These are phyloP conservation scores for Scolopax mira DNA, from an alignment of 2,113 vertebrate species.

Conservation along the genomic window DNA sequence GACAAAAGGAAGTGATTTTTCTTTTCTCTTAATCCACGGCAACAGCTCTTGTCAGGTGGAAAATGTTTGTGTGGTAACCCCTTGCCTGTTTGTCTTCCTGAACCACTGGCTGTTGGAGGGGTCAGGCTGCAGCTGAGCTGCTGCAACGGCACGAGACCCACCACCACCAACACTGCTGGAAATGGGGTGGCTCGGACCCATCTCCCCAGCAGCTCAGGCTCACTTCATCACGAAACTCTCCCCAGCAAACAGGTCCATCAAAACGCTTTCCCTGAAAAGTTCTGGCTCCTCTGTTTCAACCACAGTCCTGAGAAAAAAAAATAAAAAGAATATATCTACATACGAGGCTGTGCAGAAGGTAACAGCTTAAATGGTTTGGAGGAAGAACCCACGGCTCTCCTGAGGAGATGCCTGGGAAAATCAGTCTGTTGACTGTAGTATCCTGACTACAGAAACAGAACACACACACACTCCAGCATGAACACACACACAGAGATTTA, in stretches of 20 bases:
- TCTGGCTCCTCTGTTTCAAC: background rate
- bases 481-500: rapidly evolving
- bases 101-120: rapidly evolving
- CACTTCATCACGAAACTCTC: rapidly evolving
- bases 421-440: rapidly evolving
- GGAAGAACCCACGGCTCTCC: rapidly evolving
- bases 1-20: conserved; percentile 23
- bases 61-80: background rate
- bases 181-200: rapidly evolving
- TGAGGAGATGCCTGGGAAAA: rapidly evolving
- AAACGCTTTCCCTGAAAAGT: rapidly evolving
- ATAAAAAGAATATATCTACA: rapidly evolving
- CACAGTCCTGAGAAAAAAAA: background rate
- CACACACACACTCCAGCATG: rapidly evolving
- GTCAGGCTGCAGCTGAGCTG: background rate
- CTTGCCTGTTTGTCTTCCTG: background rate
- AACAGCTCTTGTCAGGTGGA: background rate
- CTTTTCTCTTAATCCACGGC: background rate
- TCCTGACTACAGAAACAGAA: rapidly evolving
- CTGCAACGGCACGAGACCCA: rapidly evolving
- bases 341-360: background rate
- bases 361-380: background rate
- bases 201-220: background rate
- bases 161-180: rapidly evolving
- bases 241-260: background rate